phyloP scores from a whole-genome alignment of 1,140 invertebrate species.

The Drosophila ananassae region DNA sequence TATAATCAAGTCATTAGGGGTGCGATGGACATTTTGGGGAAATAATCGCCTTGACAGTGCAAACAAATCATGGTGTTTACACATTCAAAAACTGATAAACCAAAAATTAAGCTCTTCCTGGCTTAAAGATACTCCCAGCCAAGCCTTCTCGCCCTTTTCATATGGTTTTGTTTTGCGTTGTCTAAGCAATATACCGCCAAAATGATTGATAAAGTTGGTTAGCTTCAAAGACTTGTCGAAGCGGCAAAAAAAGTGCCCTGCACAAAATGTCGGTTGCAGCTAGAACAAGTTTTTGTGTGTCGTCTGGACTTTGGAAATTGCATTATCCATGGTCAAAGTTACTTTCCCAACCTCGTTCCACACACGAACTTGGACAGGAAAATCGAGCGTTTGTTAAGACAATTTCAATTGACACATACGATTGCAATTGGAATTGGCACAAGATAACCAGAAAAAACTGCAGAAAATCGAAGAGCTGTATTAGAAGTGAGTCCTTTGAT shows the following conservation, averaged over 20 bases:
- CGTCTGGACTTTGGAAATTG: constrained; percentile 44
- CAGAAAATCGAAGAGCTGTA: constrained; percentile 22
- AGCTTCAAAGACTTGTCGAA: constrained; percentile 43
- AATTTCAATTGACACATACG: constrained; percentile 76
- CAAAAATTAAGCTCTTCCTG: neutral
- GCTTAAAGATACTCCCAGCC: neutral
- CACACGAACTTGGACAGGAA: constrained; percentile 8
- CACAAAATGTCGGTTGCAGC: constrained; percentile 40
- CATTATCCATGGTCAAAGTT: constrained; percentile 61
- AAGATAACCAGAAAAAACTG: neutral
- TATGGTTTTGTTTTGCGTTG: constrained; percentile 65
- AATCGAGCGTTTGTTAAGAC: constrained; percentile 58
- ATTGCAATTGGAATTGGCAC: constrained; percentile 60
- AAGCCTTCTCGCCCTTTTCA: constrained; percentile 3
- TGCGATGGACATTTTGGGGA: constrained; percentile 7
- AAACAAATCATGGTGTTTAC: constrained; percentile 6
- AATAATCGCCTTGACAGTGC: constrained; percentile 12
- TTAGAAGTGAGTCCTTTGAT: constrained; percentile 34
- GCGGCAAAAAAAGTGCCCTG: constrained; percentile 36
- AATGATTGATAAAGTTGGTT: constrained; percentile 82
- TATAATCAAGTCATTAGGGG: constrained; percentile 45
- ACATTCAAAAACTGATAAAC: constrained; percentile 4
- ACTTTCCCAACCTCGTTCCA: constrained; percentile 3
- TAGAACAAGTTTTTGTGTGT: constrained; percentile 41
- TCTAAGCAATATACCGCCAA: constrained; percentile 83